These are phyloP conservation scores for Tiphia femorata DNA, from an alignment of 2,888 invertebrate species.

Conservation along the genomic window DNA sequence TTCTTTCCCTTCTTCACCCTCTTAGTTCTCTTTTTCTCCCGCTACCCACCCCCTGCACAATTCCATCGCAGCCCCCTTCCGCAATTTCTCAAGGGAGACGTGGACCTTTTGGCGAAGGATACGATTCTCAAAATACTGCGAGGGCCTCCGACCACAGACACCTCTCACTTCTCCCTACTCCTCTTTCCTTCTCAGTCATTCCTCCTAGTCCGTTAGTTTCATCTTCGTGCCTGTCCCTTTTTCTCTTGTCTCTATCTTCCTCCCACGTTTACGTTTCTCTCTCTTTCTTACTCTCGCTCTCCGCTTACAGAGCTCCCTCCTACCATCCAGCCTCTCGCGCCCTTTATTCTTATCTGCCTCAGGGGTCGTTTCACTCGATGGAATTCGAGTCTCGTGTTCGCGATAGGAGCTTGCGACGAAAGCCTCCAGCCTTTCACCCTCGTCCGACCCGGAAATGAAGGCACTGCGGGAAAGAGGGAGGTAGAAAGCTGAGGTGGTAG, in stretches of 20 bases:
- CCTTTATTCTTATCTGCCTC: conserved; percentile 17
- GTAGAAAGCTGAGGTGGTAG: not conserved
- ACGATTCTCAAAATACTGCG: conserved; percentile 37
- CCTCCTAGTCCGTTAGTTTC: no score
- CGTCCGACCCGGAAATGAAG: conserved; percentile 8
- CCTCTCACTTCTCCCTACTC: not conserved
- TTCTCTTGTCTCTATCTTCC: not conserved
- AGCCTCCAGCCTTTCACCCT: conserved; percentile 8
- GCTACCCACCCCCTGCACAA: no score
- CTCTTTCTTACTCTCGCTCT: not conserved
- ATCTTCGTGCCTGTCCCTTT: no score
- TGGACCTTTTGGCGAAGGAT: conserved; percentile 4
- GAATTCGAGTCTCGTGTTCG: conserved; percentile 31
- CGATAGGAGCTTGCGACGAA: conserved; percentile 18
- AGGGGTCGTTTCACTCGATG: conserved; percentile 30
- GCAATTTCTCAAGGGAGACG: conserved; percentile 1
- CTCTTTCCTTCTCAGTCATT: not conserved
- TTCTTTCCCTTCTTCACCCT: not conserved
- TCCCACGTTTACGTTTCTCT: not conserved
- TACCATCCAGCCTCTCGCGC: conserved; percentile 4
- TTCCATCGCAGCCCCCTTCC: not conserved
- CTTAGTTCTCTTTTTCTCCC: no score
- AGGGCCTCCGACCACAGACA: conserved; percentile 13
- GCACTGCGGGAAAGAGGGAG: conserved; percentile 17
- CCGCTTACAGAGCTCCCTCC: not conserved